A percentile compares a stretch with the other conserved stretches of the same genome.
Conservation (phyloP, 2,797 vertebrate genomes). For the Cryptoblepharus egeriae region DNA sequence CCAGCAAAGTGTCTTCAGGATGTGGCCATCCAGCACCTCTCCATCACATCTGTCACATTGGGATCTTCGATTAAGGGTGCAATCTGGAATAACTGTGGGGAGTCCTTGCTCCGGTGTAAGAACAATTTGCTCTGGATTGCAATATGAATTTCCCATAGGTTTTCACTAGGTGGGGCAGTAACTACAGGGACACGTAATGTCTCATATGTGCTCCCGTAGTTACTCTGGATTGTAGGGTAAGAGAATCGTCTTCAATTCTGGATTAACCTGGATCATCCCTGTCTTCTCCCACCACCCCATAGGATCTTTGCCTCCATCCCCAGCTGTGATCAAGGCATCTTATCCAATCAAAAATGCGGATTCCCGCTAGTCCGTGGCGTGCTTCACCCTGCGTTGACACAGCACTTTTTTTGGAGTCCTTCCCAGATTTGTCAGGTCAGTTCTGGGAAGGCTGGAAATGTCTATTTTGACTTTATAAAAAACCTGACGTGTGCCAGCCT, state of each 20-base stretch:
- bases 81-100: too few species aligned
- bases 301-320: background rate
- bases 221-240: too few species aligned
- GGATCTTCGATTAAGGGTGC: background rate
- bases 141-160: too few species aligned
- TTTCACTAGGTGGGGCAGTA: too few species aligned
- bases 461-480: constrained; percentile 34
- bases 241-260: constrained; percentile 11
- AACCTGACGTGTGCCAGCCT: background rate
- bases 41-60: background rate
- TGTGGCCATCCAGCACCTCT: too few species aligned
- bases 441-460: constrained; percentile 48
- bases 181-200: too few species aligned
- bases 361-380: background rate
- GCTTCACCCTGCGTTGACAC: constrained; percentile 29
- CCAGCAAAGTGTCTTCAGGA: too few species aligned
- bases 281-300: background rate
- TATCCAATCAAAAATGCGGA: background rate
- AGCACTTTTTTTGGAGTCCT: constrained; percentile 34
- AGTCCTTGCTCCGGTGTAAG: too few species aligned
- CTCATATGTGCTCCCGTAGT: too few species aligned
- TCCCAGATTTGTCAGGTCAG: constrained; percentile 54
- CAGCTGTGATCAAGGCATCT: background rate
- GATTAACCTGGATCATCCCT: constrained; percentile 6
- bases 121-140: too few species aligned